Base-by-base conservation (phyloP, 1,140 invertebrate genomes). In the Elymnias hypermnestra region DNA sequence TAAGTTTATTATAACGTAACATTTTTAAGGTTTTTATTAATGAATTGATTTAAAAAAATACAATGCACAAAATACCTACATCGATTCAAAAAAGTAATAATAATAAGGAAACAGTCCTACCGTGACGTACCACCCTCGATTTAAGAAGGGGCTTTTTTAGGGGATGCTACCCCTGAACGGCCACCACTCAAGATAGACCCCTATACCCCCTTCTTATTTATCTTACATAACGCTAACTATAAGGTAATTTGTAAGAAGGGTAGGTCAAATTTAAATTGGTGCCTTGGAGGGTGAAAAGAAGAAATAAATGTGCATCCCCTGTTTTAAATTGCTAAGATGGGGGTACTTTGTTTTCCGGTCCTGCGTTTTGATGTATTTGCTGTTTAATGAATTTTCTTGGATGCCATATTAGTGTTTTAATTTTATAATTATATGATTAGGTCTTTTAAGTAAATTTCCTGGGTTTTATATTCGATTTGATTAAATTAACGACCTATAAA, bases 321-420 rank as follows among this genome's bases (percentile, higher is more conserved):
- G 47, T 74, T 77, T 78, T 68, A 72, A 78, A 75, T 74, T 69
- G 65, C 55, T 60, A 72, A 74, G 69, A 76, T 57, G 71, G 52
- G 57, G 59, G 62, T 49, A 47, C 43, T 48, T 33, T 46, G 36
- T 57, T 57, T 63, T 62, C 47, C 56, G 58, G 47, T 66, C 63
- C 38, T 57, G 70, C 61, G 63, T 57, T 59, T 56, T 69, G 17
- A 18, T 33, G 31, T 33, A 33, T 8, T 33, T 60, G 61, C 46
- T 46, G 46, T 42, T 33, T 33, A 8, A 33, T 33, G 15, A 15
- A 33, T 17, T 13, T 15, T 2, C 5, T 7, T 6, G 17, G 13
- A 33, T 12, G 10, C 26, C n/a, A n/a, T n/a, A n/a, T n/a, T n/a
- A n/a, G n/a, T n/a, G n/a, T n/a, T n/a, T n/a, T n/a, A n/a, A n/a